phyloP scores from a whole-genome alignment of 1,140 invertebrate species.

The Rhagoletis pomonella region DNA sequence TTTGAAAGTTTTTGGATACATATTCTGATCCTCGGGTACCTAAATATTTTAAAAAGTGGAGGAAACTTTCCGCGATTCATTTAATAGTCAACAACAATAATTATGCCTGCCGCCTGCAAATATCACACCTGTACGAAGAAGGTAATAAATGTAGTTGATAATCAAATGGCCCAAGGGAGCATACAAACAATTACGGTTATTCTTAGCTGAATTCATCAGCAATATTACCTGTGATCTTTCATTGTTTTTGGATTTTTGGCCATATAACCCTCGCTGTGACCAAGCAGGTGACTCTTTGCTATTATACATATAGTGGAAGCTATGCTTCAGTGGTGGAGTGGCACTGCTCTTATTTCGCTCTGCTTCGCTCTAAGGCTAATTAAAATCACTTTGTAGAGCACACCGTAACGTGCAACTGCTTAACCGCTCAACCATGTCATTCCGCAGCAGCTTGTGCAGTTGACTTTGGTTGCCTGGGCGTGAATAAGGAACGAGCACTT shows the following conservation, averaged over 20 bases:
- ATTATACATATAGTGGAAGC: background rate
- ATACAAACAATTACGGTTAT: background rate
- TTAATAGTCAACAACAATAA: too few relatives aligned
- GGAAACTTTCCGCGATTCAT: too few relatives aligned
- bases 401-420: conserved; percentile 3
- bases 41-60: too few relatives aligned
- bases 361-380: background rate
- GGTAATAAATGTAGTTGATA: background rate
- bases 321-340: background rate
- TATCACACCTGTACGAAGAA: too few relatives aligned
- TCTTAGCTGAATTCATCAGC: background rate
- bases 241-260: background rate
- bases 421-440: conserved; percentile 7
- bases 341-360: background rate
- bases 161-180: conserved; percentile 9
- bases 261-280: background rate
- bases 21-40: too few relatives aligned
- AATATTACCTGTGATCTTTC: background rate
- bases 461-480: background rate
- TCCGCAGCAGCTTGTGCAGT: background rate
- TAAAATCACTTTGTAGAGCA: conserved; percentile 43
- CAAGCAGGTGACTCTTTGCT: background rate
- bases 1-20: too few relatives aligned
- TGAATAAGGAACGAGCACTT: background rate
- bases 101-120: too few relatives aligned